Evolutionary conservation across 2,113 vertebrate species (phyloP).

Genomic region (Cyrtonyx montezumae): DNA sequence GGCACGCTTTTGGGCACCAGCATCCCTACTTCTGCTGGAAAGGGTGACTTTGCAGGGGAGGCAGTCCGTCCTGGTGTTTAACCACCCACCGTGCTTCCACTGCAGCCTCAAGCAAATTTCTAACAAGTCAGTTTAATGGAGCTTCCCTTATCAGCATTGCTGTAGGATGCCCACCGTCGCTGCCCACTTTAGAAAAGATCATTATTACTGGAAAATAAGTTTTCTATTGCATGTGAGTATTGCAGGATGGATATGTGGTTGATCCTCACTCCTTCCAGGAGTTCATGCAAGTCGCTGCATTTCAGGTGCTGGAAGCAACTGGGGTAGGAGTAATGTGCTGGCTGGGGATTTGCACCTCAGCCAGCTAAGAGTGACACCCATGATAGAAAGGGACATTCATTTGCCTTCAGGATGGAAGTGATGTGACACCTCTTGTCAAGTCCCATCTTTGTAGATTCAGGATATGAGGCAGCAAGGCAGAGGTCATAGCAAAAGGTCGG

Average conservation of each 20-base stretch:
- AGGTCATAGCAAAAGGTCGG: slow-evolving; percentile 31
- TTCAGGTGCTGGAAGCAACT: background rate
- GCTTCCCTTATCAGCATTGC: background rate
- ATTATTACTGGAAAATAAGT: background rate
- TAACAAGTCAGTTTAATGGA: fast-evolving
- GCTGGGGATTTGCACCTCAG: background rate
- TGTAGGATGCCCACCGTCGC: background rate
- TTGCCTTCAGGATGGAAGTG: slow-evolving; percentile 32
- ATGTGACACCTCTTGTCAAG: slow-evolving; percentile 54
- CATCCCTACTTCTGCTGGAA: background rate
- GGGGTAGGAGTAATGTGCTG: slow-evolving; percentile 39
- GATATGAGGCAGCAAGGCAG: slow-evolving; percentile 5
- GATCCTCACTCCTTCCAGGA: background rate
- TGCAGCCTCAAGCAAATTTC: background rate
- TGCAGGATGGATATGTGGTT: background rate
- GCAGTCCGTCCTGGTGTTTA: fast-evolving
- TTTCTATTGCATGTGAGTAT: background rate
- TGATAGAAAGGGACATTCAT: slow-evolving; percentile 37
- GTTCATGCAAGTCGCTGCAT: background rate
- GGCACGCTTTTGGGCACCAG: background rate
- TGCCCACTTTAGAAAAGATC: background rate
- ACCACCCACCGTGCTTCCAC: background rate
- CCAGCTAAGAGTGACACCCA: background rate
- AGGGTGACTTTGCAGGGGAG: background rate
- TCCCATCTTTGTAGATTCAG: slow-evolving; percentile 8